These are phyloP conservation scores for Agonum fuliginosum DNA, from an alignment of 2,888 invertebrate genomes.

Conservation along the genomic window DNA sequence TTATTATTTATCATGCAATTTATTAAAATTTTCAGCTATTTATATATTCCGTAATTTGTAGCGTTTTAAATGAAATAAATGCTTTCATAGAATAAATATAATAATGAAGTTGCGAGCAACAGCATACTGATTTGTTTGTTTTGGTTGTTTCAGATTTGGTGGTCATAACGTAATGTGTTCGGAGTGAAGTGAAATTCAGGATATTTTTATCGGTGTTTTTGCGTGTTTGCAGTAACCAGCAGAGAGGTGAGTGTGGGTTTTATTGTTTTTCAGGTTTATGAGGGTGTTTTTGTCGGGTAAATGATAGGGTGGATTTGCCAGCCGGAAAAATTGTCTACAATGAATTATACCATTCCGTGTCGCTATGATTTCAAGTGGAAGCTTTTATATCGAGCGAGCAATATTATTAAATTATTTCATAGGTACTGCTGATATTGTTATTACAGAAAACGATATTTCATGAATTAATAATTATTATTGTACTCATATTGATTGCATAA, in stretches of 20 bases:
- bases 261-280: constrained; percentile 37
- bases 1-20: too few relatives aligned
- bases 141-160: constrained; percentile 33
- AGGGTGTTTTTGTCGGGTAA: constrained; percentile 27
- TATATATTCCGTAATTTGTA: too few relatives aligned
- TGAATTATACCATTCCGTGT: not conserved
- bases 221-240: constrained; percentile 21
- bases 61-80: too few relatives aligned
- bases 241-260: constrained; percentile 27
- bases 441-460: too few relatives aligned
- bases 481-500: too few relatives aligned
- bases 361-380: constrained; percentile 2
- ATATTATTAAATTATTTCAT: too few relatives aligned
- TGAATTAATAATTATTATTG: too few relatives aligned
- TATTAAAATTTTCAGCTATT: too few relatives aligned
- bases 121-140: constrained; percentile 6
- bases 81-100: too few relatives aligned
- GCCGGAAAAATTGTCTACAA: constrained; percentile 14
- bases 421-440: too few relatives aligned
- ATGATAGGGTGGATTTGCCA: constrained; percentile 16
- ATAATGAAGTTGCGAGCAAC: too few relatives aligned
- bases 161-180: constrained; percentile 34
- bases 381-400: constrained; percentile 7
- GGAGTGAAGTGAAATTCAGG: constrained; percentile 36
- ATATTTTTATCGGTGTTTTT: constrained; percentile 34